Percentiles rank a stretch among this genome's conserved stretches.
Evolutionary conservation across 2,888 invertebrate genomes (phyloP).

Genomic region (Nebria brevicollis): DNA sequence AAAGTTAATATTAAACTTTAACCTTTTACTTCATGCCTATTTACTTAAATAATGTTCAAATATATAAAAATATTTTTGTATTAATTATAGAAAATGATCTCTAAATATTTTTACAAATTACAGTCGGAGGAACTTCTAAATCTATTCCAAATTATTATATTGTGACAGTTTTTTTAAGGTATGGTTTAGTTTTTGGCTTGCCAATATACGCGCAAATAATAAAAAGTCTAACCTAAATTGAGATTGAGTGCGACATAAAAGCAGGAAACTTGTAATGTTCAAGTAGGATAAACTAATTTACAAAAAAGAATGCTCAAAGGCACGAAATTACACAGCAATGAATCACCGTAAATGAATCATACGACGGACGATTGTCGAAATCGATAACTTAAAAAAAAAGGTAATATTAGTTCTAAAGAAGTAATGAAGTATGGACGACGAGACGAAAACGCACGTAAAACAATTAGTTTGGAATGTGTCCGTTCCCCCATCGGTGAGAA

Average conservation of each 20-base stretch:
- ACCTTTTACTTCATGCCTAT: neutral
- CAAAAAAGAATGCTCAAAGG: neutral
- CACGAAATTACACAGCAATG: neutral
- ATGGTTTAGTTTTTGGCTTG: too few species aligned
- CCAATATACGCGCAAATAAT: neutral
- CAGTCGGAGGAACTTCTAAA: too few species aligned
- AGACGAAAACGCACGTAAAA: slow-evolving; percentile 4
- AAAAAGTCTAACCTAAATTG: neutral
- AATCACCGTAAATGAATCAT: neutral
- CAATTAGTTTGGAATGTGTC: slow-evolving; percentile 42
- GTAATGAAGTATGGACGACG: neutral
- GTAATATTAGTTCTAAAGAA: neutral
- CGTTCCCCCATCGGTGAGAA: slow-evolving; percentile 5
- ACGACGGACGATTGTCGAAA: neutral
- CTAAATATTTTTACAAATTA: too few species aligned
- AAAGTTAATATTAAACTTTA: neutral
- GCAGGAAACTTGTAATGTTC: neutral
- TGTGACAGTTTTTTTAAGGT: too few species aligned
- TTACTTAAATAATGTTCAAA: neutral
- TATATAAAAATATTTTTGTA: neutral
- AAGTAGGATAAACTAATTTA: neutral
- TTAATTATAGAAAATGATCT: too few species aligned
- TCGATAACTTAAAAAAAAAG: neutral
- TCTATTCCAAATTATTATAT: too few species aligned
- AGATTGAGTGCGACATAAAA: neutral